These are phyloP conservation scores for Homarus americanus DNA, from an alignment of 1,140 invertebrate species.

Conservation along the genomic window DNA sequence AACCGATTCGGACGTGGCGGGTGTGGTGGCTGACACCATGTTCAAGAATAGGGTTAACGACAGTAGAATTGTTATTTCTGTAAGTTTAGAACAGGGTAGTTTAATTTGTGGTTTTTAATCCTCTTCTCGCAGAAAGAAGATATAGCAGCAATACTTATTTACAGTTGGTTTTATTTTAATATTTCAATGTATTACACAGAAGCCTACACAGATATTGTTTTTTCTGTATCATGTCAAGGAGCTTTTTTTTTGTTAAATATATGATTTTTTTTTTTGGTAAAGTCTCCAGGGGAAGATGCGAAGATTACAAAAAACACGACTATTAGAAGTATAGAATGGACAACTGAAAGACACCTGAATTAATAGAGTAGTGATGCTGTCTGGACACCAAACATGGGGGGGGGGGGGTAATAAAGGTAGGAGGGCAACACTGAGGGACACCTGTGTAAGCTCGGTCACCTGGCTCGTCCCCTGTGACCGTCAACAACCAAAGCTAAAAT, in stretches of 20 bases:
- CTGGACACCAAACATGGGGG: background rate
- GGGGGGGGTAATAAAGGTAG: background rate
- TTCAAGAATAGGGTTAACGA: conserved; percentile 93
- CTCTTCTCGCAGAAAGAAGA: conserved; percentile 55
- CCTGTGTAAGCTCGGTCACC: background rate
- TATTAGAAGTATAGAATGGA: conserved; percentile 21
- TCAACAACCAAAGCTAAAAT: conserved; percentile 9
- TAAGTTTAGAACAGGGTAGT: conserved; percentile 76
- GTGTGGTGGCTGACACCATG: conserved; percentile 90
- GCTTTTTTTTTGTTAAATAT: background rate
- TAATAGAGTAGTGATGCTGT: background rate
- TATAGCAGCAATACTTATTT: conserved; percentile 52
- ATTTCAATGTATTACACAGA: conserved; percentile 55
- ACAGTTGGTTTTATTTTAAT: conserved; percentile 51
- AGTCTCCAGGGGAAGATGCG: conserved; percentile 47
- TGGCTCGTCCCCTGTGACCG: background rate
- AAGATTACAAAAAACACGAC: conserved; percentile 45
- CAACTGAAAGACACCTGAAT: conserved; percentile 8
- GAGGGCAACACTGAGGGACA: background rate
- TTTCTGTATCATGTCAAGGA: conserved; percentile 23
- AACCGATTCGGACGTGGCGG: conserved; percentile 89
- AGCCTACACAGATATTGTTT: conserved; percentile 44
- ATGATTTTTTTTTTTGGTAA: conserved; percentile 25
- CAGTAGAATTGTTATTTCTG: conserved; percentile 92
- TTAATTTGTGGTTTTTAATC: conserved; percentile 66